Evolutionary conservation across 2,113 vertebrate species (phyloP), one percentile per base, ranked within the genome.

Genomic region (Symphodus melops): DNA sequence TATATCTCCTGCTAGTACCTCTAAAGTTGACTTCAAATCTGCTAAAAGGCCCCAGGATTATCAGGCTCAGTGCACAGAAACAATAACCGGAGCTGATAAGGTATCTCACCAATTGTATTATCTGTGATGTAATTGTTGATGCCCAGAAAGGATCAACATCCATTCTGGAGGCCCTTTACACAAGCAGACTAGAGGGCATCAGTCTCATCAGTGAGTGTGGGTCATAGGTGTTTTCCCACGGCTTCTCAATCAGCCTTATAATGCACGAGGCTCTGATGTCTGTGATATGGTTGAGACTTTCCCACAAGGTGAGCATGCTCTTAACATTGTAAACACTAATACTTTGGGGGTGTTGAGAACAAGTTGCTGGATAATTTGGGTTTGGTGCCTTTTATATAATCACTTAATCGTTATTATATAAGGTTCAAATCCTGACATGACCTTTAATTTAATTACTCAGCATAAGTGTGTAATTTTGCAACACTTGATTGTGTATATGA

Each of bases 201-300:
- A 23, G 21, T 28, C 55, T 6, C 28, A 19, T 56, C 25, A 48
- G 39, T 75, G 20, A 64, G 33, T 8, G 44, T 10, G 17, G 77
- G 79, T 61, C 71, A 2, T 33, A 5, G n/a, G 36, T 65, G 21
- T 81, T 86, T 90, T 88, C 85, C 75, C 85, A 91, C 52, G 3
- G 44, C 39, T 58, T 63, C 19, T 12, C 57, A 25, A 48, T 28
- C 57, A 19, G 48, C 36, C 42, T 57, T 9, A 54, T 57, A 33
- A 4, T 33, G 28, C 1, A 9, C 39, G 21, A 61, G n/a, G 28
- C 57, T 49, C 17, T 60, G 56, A 39, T 20, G 21, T 17, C 5
- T 46, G 48, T 54, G 17, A 11, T 51, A 14, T 51, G 41, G 14
- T 39, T 75, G 10, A 52, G 13, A n/a, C n/a, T 23, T 48, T 56